Conservation (phyloP, 2,797 vertebrate genomes). For the Alosa sapidissima region DNA sequence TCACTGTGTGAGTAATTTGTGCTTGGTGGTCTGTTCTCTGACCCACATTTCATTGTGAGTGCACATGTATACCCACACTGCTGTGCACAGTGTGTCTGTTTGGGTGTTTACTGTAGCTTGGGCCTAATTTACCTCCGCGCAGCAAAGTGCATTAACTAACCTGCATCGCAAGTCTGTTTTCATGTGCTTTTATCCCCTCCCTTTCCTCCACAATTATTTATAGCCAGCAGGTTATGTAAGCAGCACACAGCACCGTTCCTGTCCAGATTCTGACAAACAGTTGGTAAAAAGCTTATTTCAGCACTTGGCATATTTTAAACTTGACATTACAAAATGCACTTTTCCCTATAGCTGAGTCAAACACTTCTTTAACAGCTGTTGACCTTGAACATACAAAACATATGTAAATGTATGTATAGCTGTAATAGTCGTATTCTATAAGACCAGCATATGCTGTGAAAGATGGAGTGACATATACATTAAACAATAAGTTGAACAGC, state of each 20-base stretch:
- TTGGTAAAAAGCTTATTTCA: slow-evolving; percentile 19
- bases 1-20: slow-evolving; percentile 61
- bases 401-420: not conserved
- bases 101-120: not conserved
- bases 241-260: not conserved
- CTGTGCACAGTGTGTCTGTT: not conserved
- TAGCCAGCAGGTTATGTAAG: not conserved
- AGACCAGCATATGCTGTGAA: not conserved
- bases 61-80: not conserved
- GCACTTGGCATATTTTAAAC: not conserved
- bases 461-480: not conserved
- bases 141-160: slow-evolving; percentile 20
- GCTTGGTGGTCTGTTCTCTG: slow-evolving; percentile 46
- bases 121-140: slow-evolving; percentile 9
- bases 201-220: not conserved
- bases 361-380: not conserved
- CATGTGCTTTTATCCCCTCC: not conserved
- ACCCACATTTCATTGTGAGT: not conserved
- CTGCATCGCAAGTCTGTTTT: not conserved
- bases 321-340: not conserved
- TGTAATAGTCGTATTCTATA: not conserved
- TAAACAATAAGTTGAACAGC: not conserved
- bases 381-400: not conserved
- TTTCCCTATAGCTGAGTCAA: not conserved
- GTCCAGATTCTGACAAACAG: not conserved